These are phyloP conservation scores for Hymenopus coronatus DNA, from an alignment of 2,888 invertebrate species.

Conservation along the genomic window DNA sequence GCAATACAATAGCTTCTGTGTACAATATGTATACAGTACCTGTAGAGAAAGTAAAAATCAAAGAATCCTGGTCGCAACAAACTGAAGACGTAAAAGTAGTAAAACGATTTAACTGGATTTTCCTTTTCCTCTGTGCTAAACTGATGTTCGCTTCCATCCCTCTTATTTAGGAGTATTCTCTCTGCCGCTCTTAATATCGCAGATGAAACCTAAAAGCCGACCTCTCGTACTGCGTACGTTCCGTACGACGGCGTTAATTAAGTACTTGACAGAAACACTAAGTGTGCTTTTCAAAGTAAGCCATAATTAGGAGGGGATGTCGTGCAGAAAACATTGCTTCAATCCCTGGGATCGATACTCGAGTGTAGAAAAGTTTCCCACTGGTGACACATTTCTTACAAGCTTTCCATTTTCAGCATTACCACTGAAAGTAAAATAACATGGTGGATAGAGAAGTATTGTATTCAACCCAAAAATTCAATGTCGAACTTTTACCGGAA, in stretches of 20 bases:
- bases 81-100: not conserved
- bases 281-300: too few species aligned
- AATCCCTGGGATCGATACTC: not conserved
- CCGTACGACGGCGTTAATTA: not conserved
- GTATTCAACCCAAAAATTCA: too few species aligned
- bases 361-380: not conserved
- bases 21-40: too few species aligned
- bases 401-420: too few species aligned
- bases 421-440: too few species aligned
- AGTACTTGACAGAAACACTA: not conserved
- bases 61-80: not conserved
- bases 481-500: too few species aligned
- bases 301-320: not conserved
- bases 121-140: not conserved
- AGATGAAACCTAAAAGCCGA: not conserved
- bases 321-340: not conserved
- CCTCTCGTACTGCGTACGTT: not conserved
- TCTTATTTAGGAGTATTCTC: not conserved
- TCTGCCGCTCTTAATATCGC: not conserved
- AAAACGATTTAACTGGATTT: not conserved
- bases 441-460: too few species aligned
- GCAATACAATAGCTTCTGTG: too few species aligned
- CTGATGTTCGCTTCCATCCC: not conserved
- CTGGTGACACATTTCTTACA: too few species aligned
- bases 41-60: too few species aligned